These are phyloP conservation scores for Mesaphorura yosii DNA, from an alignment of 1,140 invertebrate genomes.

Conservation along the genomic window DNA sequence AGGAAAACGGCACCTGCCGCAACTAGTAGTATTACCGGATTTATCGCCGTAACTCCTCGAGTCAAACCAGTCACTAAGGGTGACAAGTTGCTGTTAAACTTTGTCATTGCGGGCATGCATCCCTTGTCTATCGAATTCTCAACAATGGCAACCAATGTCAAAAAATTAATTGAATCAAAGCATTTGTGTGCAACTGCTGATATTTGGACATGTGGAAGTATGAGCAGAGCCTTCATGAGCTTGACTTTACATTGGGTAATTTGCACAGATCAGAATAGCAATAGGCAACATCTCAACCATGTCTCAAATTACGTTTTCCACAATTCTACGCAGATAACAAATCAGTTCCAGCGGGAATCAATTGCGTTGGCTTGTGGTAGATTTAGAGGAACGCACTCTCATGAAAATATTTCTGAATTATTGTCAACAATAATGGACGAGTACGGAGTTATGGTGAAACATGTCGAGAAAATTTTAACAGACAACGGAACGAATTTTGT, in stretches of 20 bases:
- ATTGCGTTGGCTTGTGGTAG: conserved; percentile 16
- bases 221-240: background rate
- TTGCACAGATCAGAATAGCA: no score
- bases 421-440: conserved; percentile 16
- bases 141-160: background rate
- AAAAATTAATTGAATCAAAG: background rate
- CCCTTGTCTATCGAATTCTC: background rate
- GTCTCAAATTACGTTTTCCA: background rate
- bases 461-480: conserved; percentile 29
- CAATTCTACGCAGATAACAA: background rate
- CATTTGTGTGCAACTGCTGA: conserved; percentile 5
- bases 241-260: conserved; percentile 7
- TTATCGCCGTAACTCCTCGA: no score
- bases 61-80: background rate
- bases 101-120: conserved; percentile 5
- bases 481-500: conserved; percentile 31
- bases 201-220: background rate
- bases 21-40: no score
- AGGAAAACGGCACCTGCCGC: no score
- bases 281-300: background rate
- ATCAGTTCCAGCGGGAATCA: background rate
- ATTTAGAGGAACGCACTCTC: conserved; percentile 25
- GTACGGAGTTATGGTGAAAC: conserved; percentile 23
- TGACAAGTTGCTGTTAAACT: background rate
- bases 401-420: conserved; percentile 23